phyloP scores from a whole-genome alignment of 53 echinoderm and acorn worm genomes.

The Apostichopus leukothele region DNA sequence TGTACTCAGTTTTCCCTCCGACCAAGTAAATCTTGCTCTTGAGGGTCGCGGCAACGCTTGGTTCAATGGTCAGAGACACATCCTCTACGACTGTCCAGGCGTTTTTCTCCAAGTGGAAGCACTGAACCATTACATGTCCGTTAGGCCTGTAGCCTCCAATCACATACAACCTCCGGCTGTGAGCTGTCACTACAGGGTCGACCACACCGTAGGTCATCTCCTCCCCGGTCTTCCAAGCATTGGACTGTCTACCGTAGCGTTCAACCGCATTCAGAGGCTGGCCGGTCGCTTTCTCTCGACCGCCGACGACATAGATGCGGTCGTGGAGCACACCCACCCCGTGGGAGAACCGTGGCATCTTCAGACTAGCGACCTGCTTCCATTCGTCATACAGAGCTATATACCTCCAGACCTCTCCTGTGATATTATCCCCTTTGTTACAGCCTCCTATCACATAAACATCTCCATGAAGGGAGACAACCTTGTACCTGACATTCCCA shows the following conservation, averaged over 20 bases:
- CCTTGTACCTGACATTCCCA: slow-evolving; percentile 77
- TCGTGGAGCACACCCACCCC: slow-evolving; percentile 89
- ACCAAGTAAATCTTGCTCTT: slow-evolving; percentile 97
- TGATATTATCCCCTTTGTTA: slow-evolving; percentile 58
- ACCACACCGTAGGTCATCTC: slow-evolving; percentile 90
- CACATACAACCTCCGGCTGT: slow-evolving; percentile 87
- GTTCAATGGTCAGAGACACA: slow-evolving; percentile 75
- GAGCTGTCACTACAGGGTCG: slow-evolving; percentile 88
- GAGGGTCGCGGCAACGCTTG: slow-evolving; percentile 86
- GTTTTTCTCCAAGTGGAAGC: slow-evolving; percentile 94
- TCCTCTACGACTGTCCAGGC: slow-evolving; percentile 83
- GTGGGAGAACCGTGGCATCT: slow-evolving; percentile 71
- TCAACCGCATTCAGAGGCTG: slow-evolving; percentile 86
- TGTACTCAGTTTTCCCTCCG: slow-evolving; percentile 91
- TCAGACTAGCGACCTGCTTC: slow-evolving; percentile 64
- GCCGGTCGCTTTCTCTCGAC: slow-evolving; percentile 64
- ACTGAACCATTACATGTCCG: slow-evolving; percentile 85
- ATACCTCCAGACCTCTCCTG: slow-evolving; percentile 85
- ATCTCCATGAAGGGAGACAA: slow-evolving; percentile 78
- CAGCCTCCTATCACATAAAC: slow-evolving; percentile 90
- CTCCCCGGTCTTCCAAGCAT: slow-evolving; percentile 86
- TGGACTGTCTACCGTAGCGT: slow-evolving; percentile 73
- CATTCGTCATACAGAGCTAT: slow-evolving; percentile 90
- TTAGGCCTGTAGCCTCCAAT: slow-evolving; percentile 71
- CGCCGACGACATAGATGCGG: slow-evolving; percentile 90